Evolutionary conservation across 1,140 invertebrate genomes (phyloP).

Genomic region (Propsilocerus akamusi): DNA sequence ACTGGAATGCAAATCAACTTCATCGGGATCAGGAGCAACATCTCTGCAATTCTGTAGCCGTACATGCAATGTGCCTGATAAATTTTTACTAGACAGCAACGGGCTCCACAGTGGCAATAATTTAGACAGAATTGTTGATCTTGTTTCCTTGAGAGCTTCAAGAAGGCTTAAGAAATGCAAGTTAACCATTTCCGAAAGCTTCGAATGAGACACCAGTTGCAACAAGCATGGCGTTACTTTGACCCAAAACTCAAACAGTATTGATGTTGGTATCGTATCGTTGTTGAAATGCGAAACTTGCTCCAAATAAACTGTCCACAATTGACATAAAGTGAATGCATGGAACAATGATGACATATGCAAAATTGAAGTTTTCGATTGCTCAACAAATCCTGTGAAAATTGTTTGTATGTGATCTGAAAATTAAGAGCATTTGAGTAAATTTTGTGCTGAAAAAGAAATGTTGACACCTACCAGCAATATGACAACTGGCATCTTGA

Average conservation of each 20-base stretch:
- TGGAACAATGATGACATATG: slow-evolving; percentile 85
- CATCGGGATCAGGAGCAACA: slow-evolving; percentile 35
- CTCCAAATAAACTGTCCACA: slow-evolving; percentile 98
- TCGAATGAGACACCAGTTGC: slow-evolving; percentile 83
- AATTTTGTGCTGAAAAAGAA: not conserved
- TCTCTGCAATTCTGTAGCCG: slow-evolving; percentile 79
- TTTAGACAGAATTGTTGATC: slow-evolving; percentile 78
- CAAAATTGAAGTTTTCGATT: slow-evolving; percentile 70
- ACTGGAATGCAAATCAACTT: slow-evolving; percentile 17
- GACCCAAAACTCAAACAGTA: slow-evolving; percentile 96
- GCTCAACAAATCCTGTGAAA: slow-evolving; percentile 90
- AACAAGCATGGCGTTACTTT: slow-evolving; percentile 91
- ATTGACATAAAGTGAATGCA: slow-evolving; percentile 66
- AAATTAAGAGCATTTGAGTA: not conserved
- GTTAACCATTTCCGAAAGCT: slow-evolving; percentile 95
- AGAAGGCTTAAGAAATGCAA: slow-evolving; percentile 89
- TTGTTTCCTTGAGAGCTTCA: slow-evolving; percentile 89
- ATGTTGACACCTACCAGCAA: slow-evolving; percentile 86
- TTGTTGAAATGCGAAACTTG: slow-evolving; percentile 50
- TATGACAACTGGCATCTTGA: slow-evolving; percentile 85
- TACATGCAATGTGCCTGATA: slow-evolving; percentile 77
- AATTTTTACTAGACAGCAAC: slow-evolving; percentile 76
- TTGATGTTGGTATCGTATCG: slow-evolving; percentile 50
- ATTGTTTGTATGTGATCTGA: slow-evolving; percentile 33
- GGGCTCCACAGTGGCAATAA: slow-evolving; percentile 77